Percentiles rank a stretch among this genome's conserved stretches.
Evolutionary conservation across 2,888 invertebrate genomes (phyloP).

Genomic region (Argyresthia goedartella): DNA sequence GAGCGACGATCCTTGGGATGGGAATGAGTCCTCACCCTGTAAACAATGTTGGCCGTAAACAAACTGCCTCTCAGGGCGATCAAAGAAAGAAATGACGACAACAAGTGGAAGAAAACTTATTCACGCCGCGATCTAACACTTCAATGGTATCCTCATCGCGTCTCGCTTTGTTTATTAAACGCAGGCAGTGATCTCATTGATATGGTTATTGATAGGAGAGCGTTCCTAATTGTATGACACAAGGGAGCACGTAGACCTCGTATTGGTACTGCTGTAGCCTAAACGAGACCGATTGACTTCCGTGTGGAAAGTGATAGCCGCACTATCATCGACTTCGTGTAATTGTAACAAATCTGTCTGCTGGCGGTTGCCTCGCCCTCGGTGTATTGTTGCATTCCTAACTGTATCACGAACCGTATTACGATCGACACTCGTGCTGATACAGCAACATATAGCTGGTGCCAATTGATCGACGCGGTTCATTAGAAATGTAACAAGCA

Average conservation of each 20-base stretch:
- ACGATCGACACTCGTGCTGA: background rate
- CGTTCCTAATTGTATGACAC: background rate
- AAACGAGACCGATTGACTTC: constrained; percentile 18
- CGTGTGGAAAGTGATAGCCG: constrained; percentile 25
- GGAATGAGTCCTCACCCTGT: too few relatives aligned
- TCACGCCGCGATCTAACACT: too few relatives aligned
- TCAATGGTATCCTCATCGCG: too few relatives aligned
- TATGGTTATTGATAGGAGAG: background rate
- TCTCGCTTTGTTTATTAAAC: too few relatives aligned
- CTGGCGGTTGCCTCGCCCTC: constrained; percentile 4
- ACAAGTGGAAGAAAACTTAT: too few relatives aligned
- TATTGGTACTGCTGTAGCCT: background rate
- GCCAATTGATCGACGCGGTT: background rate
- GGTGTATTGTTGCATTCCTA: constrained; percentile 8
- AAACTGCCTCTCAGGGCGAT: too few relatives aligned
- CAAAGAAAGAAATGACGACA: too few relatives aligned
- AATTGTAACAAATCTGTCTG: background rate
- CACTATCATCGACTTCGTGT: background rate
- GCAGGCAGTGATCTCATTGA: background rate
- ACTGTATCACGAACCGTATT: background rate
- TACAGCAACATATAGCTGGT: too few relatives aligned
- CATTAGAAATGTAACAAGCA: background rate
- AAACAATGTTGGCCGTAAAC: too few relatives aligned
- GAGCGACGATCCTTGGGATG: too few relatives aligned
- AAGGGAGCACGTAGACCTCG: background rate